These are phyloP conservation scores for Trididemnum miniatum DNA, from an alignment of 23 tunicate species.

Conservation along the genomic window DNA sequence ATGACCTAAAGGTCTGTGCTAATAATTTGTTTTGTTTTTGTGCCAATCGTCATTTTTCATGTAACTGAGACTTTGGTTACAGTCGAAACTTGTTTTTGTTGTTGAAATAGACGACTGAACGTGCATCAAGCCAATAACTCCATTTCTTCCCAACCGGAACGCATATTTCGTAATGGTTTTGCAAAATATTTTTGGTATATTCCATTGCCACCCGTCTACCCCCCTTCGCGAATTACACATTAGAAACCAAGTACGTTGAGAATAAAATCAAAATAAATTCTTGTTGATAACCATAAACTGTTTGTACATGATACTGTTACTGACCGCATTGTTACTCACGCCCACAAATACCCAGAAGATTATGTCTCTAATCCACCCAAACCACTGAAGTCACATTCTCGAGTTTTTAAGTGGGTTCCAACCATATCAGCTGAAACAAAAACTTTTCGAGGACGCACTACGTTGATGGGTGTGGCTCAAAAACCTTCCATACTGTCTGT, in stretches of 20 bases:
- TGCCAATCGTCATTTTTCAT: too few relatives aligned
- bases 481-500: constrained; percentile 4
- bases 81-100: too few relatives aligned
- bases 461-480: constrained; percentile 6
- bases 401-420: background rate
- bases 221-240: background rate
- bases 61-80: too few relatives aligned
- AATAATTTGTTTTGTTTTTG: too few relatives aligned
- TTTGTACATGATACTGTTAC: constrained; percentile 1
- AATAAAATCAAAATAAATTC: background rate
- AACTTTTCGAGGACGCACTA: background rate
- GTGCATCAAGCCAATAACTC: background rate
- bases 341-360: constrained; percentile 1
- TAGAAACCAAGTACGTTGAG: background rate
- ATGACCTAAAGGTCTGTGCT: too few relatives aligned
- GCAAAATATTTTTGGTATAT: too few relatives aligned
- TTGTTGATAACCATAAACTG: constrained; percentile 8
- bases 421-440: constrained; percentile 15
- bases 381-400: constrained; percentile 3
- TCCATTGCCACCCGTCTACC: too few relatives aligned
- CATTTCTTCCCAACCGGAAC: background rate
- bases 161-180: too few relatives aligned
- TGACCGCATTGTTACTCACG: constrained; percentile 12
- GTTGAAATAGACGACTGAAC: too few relatives aligned
- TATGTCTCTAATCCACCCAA: constrained; percentile 9